A percentile compares a stretch with the other conserved stretches of the same genome.
These are phyloP conservation scores for Epistrophe eligans DNA, from an alignment of 2,888 invertebrate genomes.

Conservation along the genomic window DNA sequence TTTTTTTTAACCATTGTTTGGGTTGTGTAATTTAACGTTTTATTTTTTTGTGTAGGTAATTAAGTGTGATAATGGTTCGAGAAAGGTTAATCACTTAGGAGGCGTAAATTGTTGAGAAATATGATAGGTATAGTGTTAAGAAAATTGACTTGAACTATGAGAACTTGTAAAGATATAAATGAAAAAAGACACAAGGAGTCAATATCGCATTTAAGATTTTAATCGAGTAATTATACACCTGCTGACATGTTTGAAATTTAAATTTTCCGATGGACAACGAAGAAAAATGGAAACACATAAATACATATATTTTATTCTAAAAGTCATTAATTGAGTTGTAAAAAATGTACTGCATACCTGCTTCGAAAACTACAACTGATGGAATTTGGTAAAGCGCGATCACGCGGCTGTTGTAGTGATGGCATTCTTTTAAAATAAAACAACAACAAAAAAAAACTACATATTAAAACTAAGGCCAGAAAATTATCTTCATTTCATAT, in stretches of 20 bases:
- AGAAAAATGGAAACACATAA: no score
- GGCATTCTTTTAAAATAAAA: no score
- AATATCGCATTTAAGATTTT: conserved; percentile 17
- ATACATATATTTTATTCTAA: not conserved
- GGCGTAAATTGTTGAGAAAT: conserved; percentile 38
- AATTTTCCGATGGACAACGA: not conserved
- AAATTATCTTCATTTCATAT: no score
- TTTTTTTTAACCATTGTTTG: conserved; percentile 29
- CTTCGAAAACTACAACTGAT: not conserved
- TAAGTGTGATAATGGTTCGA: conserved; percentile 41
- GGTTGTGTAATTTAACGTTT: conserved; percentile 35
- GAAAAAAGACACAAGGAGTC: conserved; percentile 1
- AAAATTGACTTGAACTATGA: conserved; percentile 14
- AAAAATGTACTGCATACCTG: not conserved
- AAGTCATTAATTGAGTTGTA: not conserved
- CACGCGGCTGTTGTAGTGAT: not conserved
- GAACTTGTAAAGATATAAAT: not conserved
- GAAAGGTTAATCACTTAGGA: conserved; percentile 43
- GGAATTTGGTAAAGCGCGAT: not conserved
- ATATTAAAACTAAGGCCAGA: no score
- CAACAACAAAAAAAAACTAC: no score
- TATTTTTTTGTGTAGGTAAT: conserved; percentile 20
- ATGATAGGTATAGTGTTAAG: conserved; percentile 29
- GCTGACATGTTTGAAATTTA: not conserved
- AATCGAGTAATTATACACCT: conserved; percentile 29